A percentile compares a stretch with the other conserved stretches of the same genome.
These are phyloP conservation scores for Drosophila littoralis DNA, from an alignment of 1,140 invertebrate species.

Conservation along the genomic window DNA sequence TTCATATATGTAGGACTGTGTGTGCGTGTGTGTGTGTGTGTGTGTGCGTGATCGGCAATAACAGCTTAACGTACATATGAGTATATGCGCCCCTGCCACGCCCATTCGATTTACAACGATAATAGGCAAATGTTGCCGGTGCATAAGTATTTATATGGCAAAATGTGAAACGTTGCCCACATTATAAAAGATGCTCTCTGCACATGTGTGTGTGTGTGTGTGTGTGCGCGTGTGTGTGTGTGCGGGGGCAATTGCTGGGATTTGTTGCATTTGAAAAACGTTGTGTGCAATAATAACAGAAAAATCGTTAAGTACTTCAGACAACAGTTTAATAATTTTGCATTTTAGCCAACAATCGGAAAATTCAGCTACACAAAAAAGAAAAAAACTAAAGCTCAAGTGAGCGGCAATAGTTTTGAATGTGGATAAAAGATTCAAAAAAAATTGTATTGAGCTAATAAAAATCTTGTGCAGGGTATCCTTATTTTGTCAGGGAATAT, in stretches of 20 bases:
- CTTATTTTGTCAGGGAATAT: no score
- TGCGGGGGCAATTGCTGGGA: background rate
- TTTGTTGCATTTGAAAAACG: slow-evolving; percentile 3
- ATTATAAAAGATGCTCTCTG: slow-evolving; percentile 35
- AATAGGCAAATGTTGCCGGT: slow-evolving; percentile 38
- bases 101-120: background rate
- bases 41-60: slow-evolving; percentile 58
- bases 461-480: background rate
- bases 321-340: slow-evolving; percentile 37
- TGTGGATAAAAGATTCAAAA: background rate
- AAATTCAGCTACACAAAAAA: background rate
- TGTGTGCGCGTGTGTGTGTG: background rate
- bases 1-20: slow-evolving; percentile 67
- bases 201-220: background rate
- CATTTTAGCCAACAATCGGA: slow-evolving; percentile 2
- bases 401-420: background rate
- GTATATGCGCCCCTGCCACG: background rate
- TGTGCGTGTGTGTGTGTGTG: slow-evolving; percentile 12
- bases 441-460: background rate
- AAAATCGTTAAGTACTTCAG: slow-evolving; percentile 41
- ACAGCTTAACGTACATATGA: slow-evolving; percentile 41
- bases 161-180: slow-evolving; percentile 42
- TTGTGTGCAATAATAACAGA: slow-evolving; percentile 45
- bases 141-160: slow-evolving; percentile 40
- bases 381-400: background rate